Base-by-base conservation (phyloP, 2,888 invertebrate species). In the Idaea dimidiata region DNA sequence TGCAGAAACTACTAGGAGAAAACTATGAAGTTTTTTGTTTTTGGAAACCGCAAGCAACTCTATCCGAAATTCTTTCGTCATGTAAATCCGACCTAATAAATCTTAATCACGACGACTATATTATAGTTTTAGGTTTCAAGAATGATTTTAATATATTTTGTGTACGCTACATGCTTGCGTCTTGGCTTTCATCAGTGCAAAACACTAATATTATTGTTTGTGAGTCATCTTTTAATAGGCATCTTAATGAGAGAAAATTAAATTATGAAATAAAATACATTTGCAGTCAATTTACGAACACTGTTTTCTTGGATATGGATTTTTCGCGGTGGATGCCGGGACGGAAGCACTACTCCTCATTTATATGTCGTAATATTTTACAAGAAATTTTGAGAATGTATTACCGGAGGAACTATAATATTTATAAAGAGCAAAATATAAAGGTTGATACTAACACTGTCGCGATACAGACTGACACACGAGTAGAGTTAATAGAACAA, bases 261-360 rank as follows among this genome's bases (percentile, higher is more conserved):
- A 56, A 56, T 56, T 17, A 56, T 56, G 56, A 56, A n/a, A n/a
- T 56, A 56, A 56, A 17, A 17, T 17, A 56, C 17, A 56, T 17
- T 17, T 17, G 56, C 8, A 56, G 8, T 17, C 16, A 56, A 17
- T 56, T 17, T 56, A 56, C 6, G 4, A 17, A 56, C 7, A 32
- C 32, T 32, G 32, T 32, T 4, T 32, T 32, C 32, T 32, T 32
- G 7, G 32, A 32, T 32, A 32, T 32, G 32, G 7, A 32, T 32
- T 32, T 32, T 7, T 4, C 32, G 4, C 32, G 32, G 7, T 32
- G 32, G 32, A 32, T 32, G 7, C 32, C 32, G 4, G 7, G 4
- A 32, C 4, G 7, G 32, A 32, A 32, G 7, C 7, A 32, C 7
- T 32, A 32, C 7, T 4, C 32, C 32, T 6, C 7, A 32, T 6